phyloP scores from a whole-genome alignment of 2,888 invertebrate species.

The Trichogramma dendrolimi region DNA sequence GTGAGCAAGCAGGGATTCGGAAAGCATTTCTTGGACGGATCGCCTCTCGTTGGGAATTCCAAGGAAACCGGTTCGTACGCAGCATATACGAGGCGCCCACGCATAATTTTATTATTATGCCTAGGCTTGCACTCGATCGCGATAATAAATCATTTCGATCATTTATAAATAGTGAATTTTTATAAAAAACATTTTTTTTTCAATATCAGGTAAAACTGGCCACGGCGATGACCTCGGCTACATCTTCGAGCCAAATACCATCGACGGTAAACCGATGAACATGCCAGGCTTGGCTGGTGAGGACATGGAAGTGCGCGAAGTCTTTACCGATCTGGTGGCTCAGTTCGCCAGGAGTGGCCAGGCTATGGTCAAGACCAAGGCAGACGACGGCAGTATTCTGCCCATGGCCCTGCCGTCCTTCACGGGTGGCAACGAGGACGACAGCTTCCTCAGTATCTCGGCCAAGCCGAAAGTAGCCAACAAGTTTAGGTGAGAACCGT shows the following conservation, averaged over 20 bases:
- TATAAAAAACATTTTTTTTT: neutral
- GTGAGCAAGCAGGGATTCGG: conserved; percentile 62
- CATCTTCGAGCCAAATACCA: conserved; percentile 37
- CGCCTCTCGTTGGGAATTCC: conserved; percentile 59
- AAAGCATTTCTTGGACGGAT: conserved; percentile 62
- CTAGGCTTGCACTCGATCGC: too few species aligned
- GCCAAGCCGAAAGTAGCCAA: conserved; percentile 52
- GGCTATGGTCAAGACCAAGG: conserved; percentile 30
- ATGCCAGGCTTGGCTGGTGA: conserved; percentile 50
- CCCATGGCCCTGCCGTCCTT: conserved; percentile 29
- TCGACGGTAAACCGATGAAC: conserved; percentile 33
- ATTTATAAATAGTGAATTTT: conserved; percentile 1
- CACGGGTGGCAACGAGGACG: conserved; percentile 38
- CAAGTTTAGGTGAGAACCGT: conserved; percentile 45
- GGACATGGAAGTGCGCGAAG: conserved; percentile 63
- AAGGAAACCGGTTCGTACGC: conserved; percentile 16
- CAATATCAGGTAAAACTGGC: conserved; percentile 28
- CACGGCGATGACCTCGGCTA: conserved; percentile 43
- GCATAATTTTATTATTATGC: neutral
- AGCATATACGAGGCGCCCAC: neutral
- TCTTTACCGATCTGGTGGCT: conserved; percentile 64
- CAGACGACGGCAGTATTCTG: conserved; percentile 39
- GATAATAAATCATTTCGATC: neutral
- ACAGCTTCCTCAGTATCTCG: conserved; percentile 58
- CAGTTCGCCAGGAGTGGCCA: conserved; percentile 62